These are phyloP conservation scores for Sinocyclocheilus rhinocerous DNA, from an alignment of 2,113 vertebrate species.

Conservation along the genomic window DNA sequence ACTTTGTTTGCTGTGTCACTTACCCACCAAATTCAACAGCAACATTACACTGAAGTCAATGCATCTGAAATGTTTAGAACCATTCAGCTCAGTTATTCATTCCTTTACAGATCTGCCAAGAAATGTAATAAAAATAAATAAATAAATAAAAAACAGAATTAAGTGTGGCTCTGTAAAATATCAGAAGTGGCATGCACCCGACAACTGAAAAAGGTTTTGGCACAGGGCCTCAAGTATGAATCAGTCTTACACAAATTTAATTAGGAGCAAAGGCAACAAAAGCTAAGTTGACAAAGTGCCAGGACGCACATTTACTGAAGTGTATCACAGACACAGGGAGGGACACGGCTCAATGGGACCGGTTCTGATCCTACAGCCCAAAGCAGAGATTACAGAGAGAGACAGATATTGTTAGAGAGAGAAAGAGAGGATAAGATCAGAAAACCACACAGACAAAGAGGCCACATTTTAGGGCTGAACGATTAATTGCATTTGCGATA, in stretches of 20 bases:
- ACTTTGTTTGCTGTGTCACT: not conserved
- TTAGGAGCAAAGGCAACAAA: slow-evolving; percentile 36
- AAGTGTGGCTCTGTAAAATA: not conserved
- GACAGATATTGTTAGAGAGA: not conserved
- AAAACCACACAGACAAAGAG: not conserved
- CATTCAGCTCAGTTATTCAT: not conserved
- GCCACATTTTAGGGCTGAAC: no score
- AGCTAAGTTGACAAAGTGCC: slow-evolving; percentile 22
- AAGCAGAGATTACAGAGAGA: slow-evolving; percentile 53
- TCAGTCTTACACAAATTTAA: slow-evolving; percentile 27
- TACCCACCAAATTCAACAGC: no score
- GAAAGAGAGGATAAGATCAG: not conserved
- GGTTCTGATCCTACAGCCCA: slow-evolving; percentile 62
- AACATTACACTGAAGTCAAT: not conserved
- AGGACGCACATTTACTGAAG: slow-evolving; percentile 20
- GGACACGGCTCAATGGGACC: slow-evolving; percentile 22
- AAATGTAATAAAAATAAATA: not conserved
- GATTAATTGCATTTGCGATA: no score
- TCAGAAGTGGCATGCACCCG: not conserved
- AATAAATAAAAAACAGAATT: not conserved
- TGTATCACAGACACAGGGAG: not conserved
- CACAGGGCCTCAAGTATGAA: not conserved
- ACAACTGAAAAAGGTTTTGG: slow-evolving; percentile 9
- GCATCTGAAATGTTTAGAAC: not conserved
- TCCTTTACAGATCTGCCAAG: not conserved